phyloP scores from a whole-genome alignment of 2,888 invertebrate species.

The Drosophila nigritarsus region DNA sequence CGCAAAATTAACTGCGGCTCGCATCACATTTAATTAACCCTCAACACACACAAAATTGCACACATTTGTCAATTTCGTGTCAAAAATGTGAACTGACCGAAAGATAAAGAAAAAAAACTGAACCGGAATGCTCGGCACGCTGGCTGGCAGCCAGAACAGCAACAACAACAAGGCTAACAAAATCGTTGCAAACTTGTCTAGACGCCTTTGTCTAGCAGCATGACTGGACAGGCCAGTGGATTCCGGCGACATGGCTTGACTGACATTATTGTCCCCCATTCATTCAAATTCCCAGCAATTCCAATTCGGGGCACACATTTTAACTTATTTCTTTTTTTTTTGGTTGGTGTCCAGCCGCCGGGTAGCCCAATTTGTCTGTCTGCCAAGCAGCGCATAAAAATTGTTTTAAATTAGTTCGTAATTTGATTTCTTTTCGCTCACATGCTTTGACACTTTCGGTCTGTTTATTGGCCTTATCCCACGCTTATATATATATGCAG shows the following conservation, averaged over 20 bases:
- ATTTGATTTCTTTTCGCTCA: constrained; percentile 50
- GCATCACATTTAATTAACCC: constrained; percentile 73
- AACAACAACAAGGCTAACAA: constrained; percentile 47
- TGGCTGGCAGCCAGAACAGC: constrained; percentile 17
- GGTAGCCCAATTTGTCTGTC: constrained; percentile 59
- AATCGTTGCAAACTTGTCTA: constrained; percentile 75
- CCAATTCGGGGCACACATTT: background rate
- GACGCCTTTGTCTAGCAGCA: constrained; percentile 69
- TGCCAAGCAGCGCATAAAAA: constrained; percentile 57
- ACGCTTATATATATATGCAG: background rate
- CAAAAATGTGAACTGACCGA: constrained; percentile 61
- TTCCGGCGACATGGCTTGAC: constrained; percentile 29
- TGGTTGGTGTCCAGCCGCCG: constrained; percentile 1
- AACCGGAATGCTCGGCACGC: constrained; percentile 50
- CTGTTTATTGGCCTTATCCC: constrained; percentile 4
- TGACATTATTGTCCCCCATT: constrained; percentile 64
- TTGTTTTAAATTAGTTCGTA: constrained; percentile 73
- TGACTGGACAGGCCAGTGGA: constrained; percentile 21
- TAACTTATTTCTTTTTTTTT: background rate
- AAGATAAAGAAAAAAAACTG: constrained; percentile 17
- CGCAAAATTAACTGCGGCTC: constrained; percentile 64
- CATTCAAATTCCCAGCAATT: constrained; percentile 47
- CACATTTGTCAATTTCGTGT: constrained; percentile 71
- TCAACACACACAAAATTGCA: constrained; percentile 41
- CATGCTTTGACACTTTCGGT: constrained; percentile 2